A percentile compares a stretch with the other conserved stretches of the same genome.
These are phyloP conservation scores for Darevskia nairensis DNA, from an alignment of 2,797 vertebrate species.

Conservation along the genomic window DNA sequence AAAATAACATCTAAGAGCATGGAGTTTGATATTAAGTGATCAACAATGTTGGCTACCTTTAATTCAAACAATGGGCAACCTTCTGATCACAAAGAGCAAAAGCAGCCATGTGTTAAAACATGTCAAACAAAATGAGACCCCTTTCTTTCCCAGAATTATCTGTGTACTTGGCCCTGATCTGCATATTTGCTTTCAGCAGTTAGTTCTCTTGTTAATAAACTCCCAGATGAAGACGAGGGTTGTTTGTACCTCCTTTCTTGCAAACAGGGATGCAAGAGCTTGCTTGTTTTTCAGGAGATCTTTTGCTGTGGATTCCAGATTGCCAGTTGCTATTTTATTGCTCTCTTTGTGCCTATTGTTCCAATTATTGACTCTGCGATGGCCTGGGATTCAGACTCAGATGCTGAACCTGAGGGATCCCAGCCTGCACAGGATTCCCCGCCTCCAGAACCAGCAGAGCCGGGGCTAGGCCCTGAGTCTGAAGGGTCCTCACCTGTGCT, in stretches of 20 bases:
- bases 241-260: background rate
- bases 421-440: too few species aligned
- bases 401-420: too few species aligned
- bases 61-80: background rate
- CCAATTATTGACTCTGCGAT: background rate
- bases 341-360: background rate
- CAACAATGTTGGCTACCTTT: slow-evolving; percentile 36
- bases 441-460: too few species aligned
- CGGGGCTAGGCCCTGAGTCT: too few species aligned
- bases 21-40: slow-evolving; percentile 20
- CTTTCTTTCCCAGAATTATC: too few species aligned
- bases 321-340: background rate
- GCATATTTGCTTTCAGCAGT: too few species aligned
- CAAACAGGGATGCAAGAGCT: background rate
- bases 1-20: slow-evolving; percentile 22
- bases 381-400: too few species aligned
- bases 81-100: background rate
- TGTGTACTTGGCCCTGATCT: background rate
- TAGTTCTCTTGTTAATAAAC: too few species aligned
- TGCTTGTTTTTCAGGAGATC: background rate
- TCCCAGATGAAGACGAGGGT: background rate
- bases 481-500: too few species aligned
- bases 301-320: background rate
- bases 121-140: background rate
- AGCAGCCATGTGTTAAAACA: background rate